Percentiles rank a stretch among this genome's conserved stretches.
These are phyloP conservation scores for Tretioscincus oriximinensis DNA, from an alignment of 2,113 vertebrate species.

Conservation along the genomic window DNA sequence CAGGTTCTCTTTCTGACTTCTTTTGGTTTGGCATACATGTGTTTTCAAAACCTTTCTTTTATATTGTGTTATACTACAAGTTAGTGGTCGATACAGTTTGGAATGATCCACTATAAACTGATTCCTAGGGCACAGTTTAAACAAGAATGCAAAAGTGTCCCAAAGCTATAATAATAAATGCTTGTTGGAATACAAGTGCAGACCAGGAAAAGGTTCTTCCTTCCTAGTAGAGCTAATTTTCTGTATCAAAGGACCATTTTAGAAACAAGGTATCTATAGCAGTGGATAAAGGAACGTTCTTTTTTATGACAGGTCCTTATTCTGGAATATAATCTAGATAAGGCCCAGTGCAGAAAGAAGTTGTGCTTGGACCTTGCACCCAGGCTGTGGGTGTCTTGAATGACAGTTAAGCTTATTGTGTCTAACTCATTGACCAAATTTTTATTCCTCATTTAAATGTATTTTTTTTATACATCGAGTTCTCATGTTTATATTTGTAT, in stretches of 20 bases:
- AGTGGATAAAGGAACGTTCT: not conserved
- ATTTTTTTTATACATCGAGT: no score
- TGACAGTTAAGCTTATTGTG: no score
- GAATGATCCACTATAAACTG: not conserved
- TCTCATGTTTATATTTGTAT: no score
- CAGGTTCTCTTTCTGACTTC: conserved; percentile 37
- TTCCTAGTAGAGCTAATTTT: not conserved
- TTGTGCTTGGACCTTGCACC: no score
- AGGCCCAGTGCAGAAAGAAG: no score
- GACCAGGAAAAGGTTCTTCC: not conserved
- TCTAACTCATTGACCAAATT: no score
- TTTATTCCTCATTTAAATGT: no score
- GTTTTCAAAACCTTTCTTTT: not conserved
- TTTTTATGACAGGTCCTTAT: not conserved
- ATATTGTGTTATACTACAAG: not conserved
- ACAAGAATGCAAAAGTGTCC: not conserved
- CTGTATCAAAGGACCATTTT: not conserved
- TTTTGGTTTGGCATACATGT: conserved; percentile 34
- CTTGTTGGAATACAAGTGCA: not conserved
- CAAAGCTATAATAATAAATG: not conserved
- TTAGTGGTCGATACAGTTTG: no score
- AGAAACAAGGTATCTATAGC: not conserved
- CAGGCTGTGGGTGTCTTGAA: no score
- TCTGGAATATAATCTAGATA: no score
- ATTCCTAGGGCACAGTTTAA: not conserved